Evolutionary conservation across 2,888 invertebrate species (phyloP).

Genomic region (Disparrhopalites patrizii): DNA sequence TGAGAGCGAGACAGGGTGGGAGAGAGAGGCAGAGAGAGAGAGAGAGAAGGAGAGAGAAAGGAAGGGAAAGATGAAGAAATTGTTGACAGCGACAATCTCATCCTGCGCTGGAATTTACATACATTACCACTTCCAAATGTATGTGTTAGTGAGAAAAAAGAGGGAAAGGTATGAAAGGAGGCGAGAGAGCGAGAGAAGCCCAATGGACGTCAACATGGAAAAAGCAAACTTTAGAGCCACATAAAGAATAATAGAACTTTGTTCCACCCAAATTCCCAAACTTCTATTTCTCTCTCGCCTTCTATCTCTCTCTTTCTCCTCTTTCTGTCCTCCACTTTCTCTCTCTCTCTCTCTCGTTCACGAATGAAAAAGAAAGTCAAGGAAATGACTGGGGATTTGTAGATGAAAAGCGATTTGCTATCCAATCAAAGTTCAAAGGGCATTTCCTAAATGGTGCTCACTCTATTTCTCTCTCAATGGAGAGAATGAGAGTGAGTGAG

Average conservation of each 20-base stretch:
- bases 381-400: constrained; percentile 7
- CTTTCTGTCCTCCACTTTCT: too few species aligned
- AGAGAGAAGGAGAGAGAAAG: not conserved
- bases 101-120: not conserved
- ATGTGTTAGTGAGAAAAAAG: not conserved
- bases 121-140: not conserved
- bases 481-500: not conserved
- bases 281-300: too few species aligned
- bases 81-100: not conserved
- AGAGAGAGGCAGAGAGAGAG: not conserved
- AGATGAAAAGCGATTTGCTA: constrained; percentile 21
- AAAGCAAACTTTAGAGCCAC: too few species aligned
- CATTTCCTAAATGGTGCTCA: constrained; percentile 1
- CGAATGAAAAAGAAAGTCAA: too few species aligned
- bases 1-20: too few species aligned
- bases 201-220: too few species aligned
- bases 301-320: too few species aligned
- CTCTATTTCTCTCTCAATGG: not conserved
- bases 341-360: too few species aligned
- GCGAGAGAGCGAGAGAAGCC: too few species aligned
- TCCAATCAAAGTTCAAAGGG: constrained; percentile 26
- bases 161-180: too few species aligned
- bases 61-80: not conserved
- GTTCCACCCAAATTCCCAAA: too few species aligned
- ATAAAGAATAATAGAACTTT: too few species aligned